These are phyloP conservation scores for Pseudocheirus occidentalis DNA, from an alignment of 2,797 vertebrate species.

Conservation along the genomic window DNA sequence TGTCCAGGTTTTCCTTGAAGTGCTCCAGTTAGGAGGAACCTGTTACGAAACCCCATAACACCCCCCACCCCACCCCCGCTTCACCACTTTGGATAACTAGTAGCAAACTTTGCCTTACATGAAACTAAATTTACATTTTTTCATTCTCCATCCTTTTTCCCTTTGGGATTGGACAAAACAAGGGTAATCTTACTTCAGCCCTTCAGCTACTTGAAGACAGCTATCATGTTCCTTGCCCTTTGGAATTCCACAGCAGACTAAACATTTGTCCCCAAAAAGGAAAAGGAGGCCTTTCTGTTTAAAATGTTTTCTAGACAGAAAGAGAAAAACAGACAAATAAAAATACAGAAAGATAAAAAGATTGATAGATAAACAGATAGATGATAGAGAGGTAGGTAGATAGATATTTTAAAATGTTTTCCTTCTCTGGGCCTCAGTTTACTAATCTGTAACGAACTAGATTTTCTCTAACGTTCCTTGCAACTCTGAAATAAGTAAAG, in stretches of 20 bases:
- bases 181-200: not conserved
- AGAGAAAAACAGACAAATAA: too few relatives aligned
- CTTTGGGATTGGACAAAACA: not conserved
- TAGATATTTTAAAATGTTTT: not conserved
- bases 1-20: not conserved
- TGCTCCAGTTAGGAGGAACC: not conserved
- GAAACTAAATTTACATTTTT: not conserved
- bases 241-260: not conserved
- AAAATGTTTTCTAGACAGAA: not conserved
- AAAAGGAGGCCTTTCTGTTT: not conserved
- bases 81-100: not conserved
- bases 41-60: not conserved
- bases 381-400: not conserved
- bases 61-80: not conserved
- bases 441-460: not conserved
- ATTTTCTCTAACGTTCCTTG: not conserved
- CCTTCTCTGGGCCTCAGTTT: not conserved
- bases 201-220: not conserved
- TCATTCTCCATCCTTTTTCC: not conserved
- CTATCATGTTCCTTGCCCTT: not conserved
- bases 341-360: too few relatives aligned
- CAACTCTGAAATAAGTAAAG: not conserved
- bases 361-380: not conserved
- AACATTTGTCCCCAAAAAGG: not conserved
- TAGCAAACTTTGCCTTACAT: not conserved